Evolutionary conservation across 2,113 vertebrate genomes (phyloP).

Genomic region (Chamaea fasciata): DNA sequence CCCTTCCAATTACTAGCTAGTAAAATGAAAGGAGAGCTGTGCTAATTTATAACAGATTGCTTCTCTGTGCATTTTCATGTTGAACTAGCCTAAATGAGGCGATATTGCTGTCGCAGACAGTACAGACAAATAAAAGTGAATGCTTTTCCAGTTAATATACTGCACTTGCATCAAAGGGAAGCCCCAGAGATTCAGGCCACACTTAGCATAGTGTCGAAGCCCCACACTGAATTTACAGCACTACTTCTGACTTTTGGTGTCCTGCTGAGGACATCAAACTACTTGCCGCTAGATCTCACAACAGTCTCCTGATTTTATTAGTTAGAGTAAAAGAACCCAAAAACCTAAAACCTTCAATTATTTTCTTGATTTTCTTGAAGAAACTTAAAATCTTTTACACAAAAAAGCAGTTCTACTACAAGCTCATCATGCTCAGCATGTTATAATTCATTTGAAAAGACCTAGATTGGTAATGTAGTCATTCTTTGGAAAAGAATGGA

Average conservation of each 20-base stretch:
- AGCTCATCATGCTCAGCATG: not conserved
- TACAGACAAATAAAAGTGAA: slow-evolving; percentile 85
- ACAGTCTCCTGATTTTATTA: slow-evolving; percentile 81
- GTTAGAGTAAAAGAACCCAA: slow-evolving; percentile 33
- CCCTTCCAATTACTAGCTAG: slow-evolving; percentile 85
- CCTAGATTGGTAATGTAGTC: not conserved
- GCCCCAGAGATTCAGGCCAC: slow-evolving; percentile 72
- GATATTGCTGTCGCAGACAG: slow-evolving; percentile 80
- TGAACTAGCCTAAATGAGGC: slow-evolving; percentile 74
- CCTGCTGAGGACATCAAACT: slow-evolving; percentile 84
- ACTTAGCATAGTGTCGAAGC: slow-evolving; percentile 76
- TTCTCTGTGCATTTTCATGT: slow-evolving; percentile 76
- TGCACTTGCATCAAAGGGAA: slow-evolving; percentile 84
- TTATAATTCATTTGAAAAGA: not conserved
- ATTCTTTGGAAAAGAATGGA: not conserved
- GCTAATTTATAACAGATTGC: slow-evolving; percentile 88
- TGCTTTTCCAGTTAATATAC: slow-evolving; percentile 83
- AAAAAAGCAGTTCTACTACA: not conserved
- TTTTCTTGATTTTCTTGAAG: slow-evolving; percentile 29
- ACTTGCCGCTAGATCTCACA: slow-evolving; percentile 76
- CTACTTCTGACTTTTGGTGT: slow-evolving; percentile 79
- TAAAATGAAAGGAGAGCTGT: slow-evolving; percentile 82
- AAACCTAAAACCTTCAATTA: slow-evolving; percentile 15
- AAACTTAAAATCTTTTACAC: not conserved
- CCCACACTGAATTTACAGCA: slow-evolving; percentile 82